Base-by-base conservation (phyloP, 2,888 invertebrate species). In the Gastrophysa polygoni region DNA sequence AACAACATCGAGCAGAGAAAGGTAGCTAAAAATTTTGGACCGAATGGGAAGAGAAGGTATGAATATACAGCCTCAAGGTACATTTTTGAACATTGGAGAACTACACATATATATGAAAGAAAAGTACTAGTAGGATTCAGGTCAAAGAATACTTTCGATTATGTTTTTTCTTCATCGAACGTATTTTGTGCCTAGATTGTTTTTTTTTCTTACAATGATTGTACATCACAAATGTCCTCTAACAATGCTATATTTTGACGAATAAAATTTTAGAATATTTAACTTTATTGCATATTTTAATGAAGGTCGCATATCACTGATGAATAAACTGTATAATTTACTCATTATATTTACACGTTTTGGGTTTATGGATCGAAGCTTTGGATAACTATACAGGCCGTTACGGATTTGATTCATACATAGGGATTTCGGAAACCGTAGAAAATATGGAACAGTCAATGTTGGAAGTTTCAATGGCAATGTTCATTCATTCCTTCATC, bases 141-240 rank as follows among this genome's bases (percentile, higher is more conserved):
- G n/a, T 24, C 24, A 24, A 24, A 24, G 7, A 24, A 24, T 24
- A 24, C 24, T 24, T 24, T 5, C 7, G n/a, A n/a, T n/a, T n/a
- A n/a, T n/a, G n/a, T 24, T 24, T 3, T 24, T 24, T 24, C 24
- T n/a, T n/a, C n/a, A n/a, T n/a, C n/a, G n/a, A n/a, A n/a, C n/a
- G n/a, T n/a, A n/a, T n/a, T n/a, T n/a, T n/a, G n/a, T n/a, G n/a
- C n/a, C n/a, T n/a, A n/a, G n/a, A n/a, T 47, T 7, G 21, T 5
- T 47, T 47, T 1, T 1, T 70, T 68, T 69, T 73, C 69, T 69
- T 72, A 68, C 64, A 71, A 69, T 74, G 75, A 75, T 75, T 75
- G 75, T 72, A 75, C 74, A 75, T 75, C 75, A 75, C 75, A 74
- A 56, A 59, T 69, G 68, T 67, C 59, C 50, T 55, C 60, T 69